phyloP scores from a whole-genome alignment of 2,888 invertebrate species.

The Blastobasis lacticolella region DNA sequence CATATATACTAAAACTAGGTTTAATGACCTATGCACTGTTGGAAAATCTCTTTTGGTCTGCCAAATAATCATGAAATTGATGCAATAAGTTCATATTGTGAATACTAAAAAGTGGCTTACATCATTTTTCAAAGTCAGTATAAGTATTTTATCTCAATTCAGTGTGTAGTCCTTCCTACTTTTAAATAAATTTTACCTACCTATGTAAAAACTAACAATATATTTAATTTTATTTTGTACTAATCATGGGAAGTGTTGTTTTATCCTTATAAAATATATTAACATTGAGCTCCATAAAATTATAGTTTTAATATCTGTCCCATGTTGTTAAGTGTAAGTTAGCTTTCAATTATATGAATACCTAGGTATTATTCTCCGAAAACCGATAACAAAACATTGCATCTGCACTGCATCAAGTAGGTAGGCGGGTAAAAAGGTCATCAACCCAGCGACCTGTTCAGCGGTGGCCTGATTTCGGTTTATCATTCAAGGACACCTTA shows the following conservation, averaged over 20 bases:
- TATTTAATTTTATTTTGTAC: slow-evolving; percentile 75
- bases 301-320: slow-evolving; percentile 61
- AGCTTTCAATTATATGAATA: background rate
- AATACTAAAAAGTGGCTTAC: slow-evolving; percentile 72
- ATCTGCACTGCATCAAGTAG: too few relatives aligned
- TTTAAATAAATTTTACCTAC: slow-evolving; percentile 73
- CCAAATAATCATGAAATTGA: slow-evolving; percentile 66
- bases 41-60: slow-evolving; percentile 75
- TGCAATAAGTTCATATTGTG: slow-evolving; percentile 72
- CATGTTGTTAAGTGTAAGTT: background rate
- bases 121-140: slow-evolving; percentile 68
- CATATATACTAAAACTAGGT: slow-evolving; percentile 63
- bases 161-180: slow-evolving; percentile 74
- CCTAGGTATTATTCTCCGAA: too few relatives aligned
- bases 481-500: too few relatives aligned
- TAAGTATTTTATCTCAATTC: slow-evolving; percentile 73
- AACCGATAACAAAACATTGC: too few relatives aligned
- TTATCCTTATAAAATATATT: slow-evolving; percentile 75
- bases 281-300: slow-evolving; percentile 71
- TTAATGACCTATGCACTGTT: slow-evolving; percentile 71
- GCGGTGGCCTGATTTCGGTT: too few relatives aligned
- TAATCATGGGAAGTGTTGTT: slow-evolving; percentile 75
- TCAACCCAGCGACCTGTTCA: too few relatives aligned
- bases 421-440: too few relatives aligned
- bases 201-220: slow-evolving; percentile 72